phyloP scores from a whole-genome alignment of 2,113 vertebrate species.

The Xiphophorus hellerii region DNA sequence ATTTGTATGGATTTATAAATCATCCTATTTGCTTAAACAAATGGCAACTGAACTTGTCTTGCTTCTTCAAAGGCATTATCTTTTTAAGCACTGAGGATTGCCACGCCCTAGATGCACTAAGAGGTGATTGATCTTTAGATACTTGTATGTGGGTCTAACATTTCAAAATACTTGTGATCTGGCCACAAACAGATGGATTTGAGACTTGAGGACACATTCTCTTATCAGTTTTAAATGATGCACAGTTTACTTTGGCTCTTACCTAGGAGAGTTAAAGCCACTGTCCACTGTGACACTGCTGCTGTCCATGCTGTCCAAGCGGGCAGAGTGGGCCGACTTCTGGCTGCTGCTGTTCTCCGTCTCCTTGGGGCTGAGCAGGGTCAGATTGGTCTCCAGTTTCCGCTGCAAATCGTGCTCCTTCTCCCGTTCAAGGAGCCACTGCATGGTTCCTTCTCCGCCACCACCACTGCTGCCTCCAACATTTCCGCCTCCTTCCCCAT shows the following conservation, averaged over 20 bases:
- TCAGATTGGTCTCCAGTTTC: slow-evolving; percentile 97
- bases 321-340: slow-evolving; percentile 94
- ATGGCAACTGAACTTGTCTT: no score
- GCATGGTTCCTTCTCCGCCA: slow-evolving; percentile 93
- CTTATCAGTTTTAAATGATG: not conserved
- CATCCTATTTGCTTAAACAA: no score
- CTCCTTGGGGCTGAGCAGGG: slow-evolving; percentile 95
- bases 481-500: slow-evolving; percentile 82
- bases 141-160: not conserved
- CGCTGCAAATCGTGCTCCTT: slow-evolving; percentile 96
- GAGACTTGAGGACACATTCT: not conserved
- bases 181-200: not conserved
- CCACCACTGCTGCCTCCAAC: slow-evolving; percentile 78
- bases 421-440: slow-evolving; percentile 96
- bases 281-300: slow-evolving; percentile 99
- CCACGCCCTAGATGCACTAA: not conserved
- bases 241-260: slow-evolving; percentile 61
- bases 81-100: not conserved
- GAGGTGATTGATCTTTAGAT: not conserved
- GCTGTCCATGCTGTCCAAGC: slow-evolving; percentile 99
- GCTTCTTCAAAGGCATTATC: no score
- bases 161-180: not conserved
- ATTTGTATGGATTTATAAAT: no score
- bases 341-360: slow-evolving; percentile 92
- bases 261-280: slow-evolving; percentile 99